Evolutionary conservation across 2,888 invertebrate species (phyloP), one percentile per base, ranked within the genome.

Genomic region (Timema cristinae): DNA sequence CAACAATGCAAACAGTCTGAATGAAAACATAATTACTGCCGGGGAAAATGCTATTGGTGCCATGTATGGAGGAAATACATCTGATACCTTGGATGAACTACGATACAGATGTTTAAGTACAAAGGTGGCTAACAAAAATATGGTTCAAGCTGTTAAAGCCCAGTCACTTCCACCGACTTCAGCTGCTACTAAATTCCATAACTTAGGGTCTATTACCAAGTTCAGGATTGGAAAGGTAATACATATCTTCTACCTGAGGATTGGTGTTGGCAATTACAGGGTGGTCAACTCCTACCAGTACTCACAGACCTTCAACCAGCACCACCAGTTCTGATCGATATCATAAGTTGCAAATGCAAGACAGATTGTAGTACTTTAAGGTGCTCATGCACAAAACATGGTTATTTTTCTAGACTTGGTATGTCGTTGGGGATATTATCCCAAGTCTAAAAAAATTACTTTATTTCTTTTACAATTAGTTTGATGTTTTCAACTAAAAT

Each of bases 181-280:
- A 10, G 56, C 56, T 56, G 56, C 56, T 56, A 16, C 56, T 56
- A 56, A 56, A 56, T 56, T 56, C 56, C 56, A 56, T 56, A 56
- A 10, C 56, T 10, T 56, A 56, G 56, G 11, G 56, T 56, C 56
- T 56, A 56, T 16, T 56, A 56, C 56, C 56, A 56, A 10, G 11
- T 56, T 56, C 56, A 56, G 56, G 56, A 6, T 56, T 56, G 56
- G 10, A 6, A 56, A 7, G 56, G 56, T 56, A 56, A 56, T 56
- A 56, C 10, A 10, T 7, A 13, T 7, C 56, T 56, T 56, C 56
- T 56, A 56, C 56, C 56, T 56, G 7, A 56, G 6, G 6, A 56
- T 7, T 56, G 56, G 56, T 13, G 56, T 56, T 56, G 10, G 56
- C 6, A 56, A 56, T 56, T 56, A 7, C 56, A 56, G 56, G 56